Base-by-base conservation (phyloP, 2,113 vertebrate species). In the Trichomycterus rosablanca region DNA sequence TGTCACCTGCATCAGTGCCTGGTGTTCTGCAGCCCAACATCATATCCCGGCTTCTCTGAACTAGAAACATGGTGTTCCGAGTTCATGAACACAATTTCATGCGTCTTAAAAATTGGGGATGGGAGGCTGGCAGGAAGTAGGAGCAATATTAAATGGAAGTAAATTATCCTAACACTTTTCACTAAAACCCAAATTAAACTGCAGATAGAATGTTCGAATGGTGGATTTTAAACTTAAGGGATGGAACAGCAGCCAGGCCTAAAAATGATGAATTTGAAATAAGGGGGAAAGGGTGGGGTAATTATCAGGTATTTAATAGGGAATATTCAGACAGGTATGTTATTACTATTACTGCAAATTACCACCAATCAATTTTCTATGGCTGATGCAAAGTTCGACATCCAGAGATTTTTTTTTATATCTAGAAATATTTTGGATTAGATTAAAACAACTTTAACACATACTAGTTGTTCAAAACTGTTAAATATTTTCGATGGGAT, bases 31-130 rank as follows among this genome's bases (percentile, higher is more conserved):
- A 79, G 76, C 63, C 63, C 81, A 81, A 77, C 71, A 85, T 74
- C 83, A 74, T 77, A 57, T 76, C 72, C 72, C 79, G 55, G 76
- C 67, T 75, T 75, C 68, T 64, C 80, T 81, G 79, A 68, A 67
- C 76, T 71, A 76, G 74, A 83, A 76, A 83, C 78, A 83, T 66
- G 74, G 60, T 71, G 77, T 85, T 83, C 79, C 77, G 70, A 86
- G 79, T 86, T 86, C 80, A 77, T 73, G 78, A 78, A 81, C 83
- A 82, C 78, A 71, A 83, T 86, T 86, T 88, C 82, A 86, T 79
- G 85, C 83, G 78, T 85, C 76, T 86, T 80, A 82, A 83, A 82
- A 84, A 81, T 71, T 77, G 77, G 79, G 57, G 71, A 78, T 68
- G 39, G 73, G 76, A 68, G 68, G 71, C 68, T 73, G 70, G 7